phyloP scores from a whole-genome alignment of 2,797 vertebrate species.

The Typhlichthys subterraneus region DNA sequence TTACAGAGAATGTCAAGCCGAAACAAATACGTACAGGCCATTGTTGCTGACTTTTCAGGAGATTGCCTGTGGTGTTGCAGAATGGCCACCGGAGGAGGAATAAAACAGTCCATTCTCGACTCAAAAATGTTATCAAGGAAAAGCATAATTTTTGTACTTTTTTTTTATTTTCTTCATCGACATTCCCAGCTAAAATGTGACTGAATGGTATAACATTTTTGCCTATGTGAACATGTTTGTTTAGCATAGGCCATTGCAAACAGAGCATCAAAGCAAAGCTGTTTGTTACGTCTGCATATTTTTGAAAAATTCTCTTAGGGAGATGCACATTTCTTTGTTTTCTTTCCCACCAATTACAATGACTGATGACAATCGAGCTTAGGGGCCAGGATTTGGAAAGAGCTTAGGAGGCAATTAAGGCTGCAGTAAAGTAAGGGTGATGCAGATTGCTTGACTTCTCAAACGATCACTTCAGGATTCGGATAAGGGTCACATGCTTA shows the following conservation, averaged over 20 bases:
- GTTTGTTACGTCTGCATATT: slow-evolving; percentile 36
- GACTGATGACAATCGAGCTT: slow-evolving; percentile 49
- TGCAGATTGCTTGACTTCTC: slow-evolving; percentile 4
- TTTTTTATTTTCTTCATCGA: slow-evolving; percentile 1
- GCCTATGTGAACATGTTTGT: slow-evolving; percentile 18
- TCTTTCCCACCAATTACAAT: slow-evolving; percentile 54
- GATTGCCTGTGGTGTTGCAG: neutral
- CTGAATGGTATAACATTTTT: slow-evolving; percentile 23
- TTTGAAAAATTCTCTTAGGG: slow-evolving; percentile 26
- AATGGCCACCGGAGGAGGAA: neutral
- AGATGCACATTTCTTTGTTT: slow-evolving; percentile 55
- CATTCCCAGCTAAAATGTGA: neutral
- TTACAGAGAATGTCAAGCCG: slow-evolving; percentile 13
- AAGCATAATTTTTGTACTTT: neutral
- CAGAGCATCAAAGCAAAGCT: slow-evolving; percentile 21
- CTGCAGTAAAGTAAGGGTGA: slow-evolving; percentile 20
- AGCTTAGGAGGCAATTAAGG: slow-evolving; percentile 60
- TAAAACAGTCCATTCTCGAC: neutral
- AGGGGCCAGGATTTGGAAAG: slow-evolving; percentile 32
- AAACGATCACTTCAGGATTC: slow-evolving; percentile 23
- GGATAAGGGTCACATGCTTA: slow-evolving; percentile 21
- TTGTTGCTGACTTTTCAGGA: neutral
- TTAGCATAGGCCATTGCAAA: slow-evolving; percentile 5
- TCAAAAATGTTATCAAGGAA: slow-evolving; percentile 3
- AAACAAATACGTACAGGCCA: neutral